A percentile compares a stretch with the other conserved stretches of the same genome.
These are phyloP conservation scores for Urocolius indicus DNA, from an alignment of 2,113 vertebrate species.

Conservation along the genomic window DNA sequence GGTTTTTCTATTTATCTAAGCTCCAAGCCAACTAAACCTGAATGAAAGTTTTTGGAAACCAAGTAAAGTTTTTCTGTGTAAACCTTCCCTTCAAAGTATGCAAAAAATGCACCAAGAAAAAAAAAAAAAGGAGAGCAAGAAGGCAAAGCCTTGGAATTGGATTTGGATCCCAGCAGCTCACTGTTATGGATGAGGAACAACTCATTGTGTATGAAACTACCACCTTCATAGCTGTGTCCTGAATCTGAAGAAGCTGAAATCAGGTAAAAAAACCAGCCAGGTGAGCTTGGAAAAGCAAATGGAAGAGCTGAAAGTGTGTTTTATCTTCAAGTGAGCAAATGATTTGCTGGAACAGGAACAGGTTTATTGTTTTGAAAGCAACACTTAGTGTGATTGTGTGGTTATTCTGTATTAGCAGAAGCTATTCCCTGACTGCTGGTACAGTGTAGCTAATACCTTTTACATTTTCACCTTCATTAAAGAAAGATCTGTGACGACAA, in stretches of 20 bases:
- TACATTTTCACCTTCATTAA: background rate
- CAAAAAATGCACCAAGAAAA: background rate
- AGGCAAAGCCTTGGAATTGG: background rate
- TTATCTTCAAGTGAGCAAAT: background rate
- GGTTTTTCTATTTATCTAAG: slow-evolving; percentile 28
- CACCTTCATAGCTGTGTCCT: background rate
- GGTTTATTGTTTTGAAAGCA: background rate
- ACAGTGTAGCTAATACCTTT: background rate
- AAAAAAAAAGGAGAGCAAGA: background rate
- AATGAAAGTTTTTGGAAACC: background rate
- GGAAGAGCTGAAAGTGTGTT: background rate
- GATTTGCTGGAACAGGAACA: background rate
- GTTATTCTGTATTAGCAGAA: background rate
- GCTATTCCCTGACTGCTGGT: background rate
- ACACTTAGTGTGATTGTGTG: background rate
- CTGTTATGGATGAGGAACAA: background rate
- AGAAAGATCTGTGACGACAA: background rate
- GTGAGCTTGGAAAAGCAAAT: slow-evolving; percentile 8
- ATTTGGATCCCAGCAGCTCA: background rate
- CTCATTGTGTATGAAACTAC: background rate
- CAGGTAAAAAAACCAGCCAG: background rate
- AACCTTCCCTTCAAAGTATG: background rate
- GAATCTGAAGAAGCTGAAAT: background rate
- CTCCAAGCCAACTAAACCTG: background rate
- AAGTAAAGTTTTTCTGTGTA: background rate